Conservation (phyloP, 1,140 invertebrate species). For the Drosophila chauvacae region DNA sequence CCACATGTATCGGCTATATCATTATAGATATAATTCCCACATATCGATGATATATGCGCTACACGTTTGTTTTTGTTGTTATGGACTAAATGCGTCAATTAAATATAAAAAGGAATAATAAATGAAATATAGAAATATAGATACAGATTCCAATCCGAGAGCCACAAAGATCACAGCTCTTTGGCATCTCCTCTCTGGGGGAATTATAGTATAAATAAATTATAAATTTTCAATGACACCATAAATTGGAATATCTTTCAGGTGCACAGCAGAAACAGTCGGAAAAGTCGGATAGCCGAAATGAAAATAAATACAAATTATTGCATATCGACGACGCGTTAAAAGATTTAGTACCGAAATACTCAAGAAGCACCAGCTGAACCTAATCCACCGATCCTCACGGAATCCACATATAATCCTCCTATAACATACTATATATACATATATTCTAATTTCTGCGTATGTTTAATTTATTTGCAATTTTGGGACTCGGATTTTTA, state of each 20-base stretch:
- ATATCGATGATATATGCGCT: constrained; percentile 67
- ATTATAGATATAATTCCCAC: constrained; percentile 55
- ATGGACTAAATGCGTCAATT: constrained; percentile 77
- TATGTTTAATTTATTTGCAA: constrained; percentile 43
- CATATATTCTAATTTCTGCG: constrained; percentile 24
- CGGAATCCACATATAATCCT: constrained; percentile 35
- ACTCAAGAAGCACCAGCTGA: constrained; percentile 8
- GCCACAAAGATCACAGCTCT: background rate
- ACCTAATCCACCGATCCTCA: constrained; percentile 35
- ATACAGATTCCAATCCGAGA: constrained; percentile 20
- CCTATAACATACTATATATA: constrained; percentile 17
- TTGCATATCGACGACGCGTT: constrained; percentile 51
- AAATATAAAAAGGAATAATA: constrained; percentile 55
- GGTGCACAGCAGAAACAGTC: constrained; percentile 9
- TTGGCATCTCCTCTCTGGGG: constrained; percentile 5
- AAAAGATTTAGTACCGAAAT: constrained; percentile 52
- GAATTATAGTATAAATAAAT: constrained; percentile 81
- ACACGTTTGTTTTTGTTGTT: constrained; percentile 46
- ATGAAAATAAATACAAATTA: constrained; percentile 29
- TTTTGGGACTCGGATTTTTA: constrained; percentile 63
- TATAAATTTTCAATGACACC: constrained; percentile 69
- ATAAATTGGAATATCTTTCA: constrained; percentile 50
- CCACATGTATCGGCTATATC: constrained; percentile 35
- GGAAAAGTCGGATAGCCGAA: constrained; percentile 1
- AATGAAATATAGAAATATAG: constrained; percentile 33